These are phyloP conservation scores for Andrena haemorrhoa DNA, from an alignment of 2,888 invertebrate genomes.

Conservation along the genomic window DNA sequence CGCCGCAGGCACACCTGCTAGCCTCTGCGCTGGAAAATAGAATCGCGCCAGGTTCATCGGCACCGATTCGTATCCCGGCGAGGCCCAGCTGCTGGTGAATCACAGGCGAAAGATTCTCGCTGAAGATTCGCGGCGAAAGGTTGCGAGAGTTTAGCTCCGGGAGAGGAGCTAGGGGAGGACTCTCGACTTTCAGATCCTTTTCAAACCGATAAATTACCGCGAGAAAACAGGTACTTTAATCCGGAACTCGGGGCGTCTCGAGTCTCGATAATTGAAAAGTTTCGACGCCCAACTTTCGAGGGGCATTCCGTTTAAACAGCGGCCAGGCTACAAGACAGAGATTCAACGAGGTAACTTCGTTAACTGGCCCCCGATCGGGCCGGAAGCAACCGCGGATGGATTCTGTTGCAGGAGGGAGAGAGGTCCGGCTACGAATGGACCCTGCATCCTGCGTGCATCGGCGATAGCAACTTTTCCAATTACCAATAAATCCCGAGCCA, in stretches of 20 bases:
- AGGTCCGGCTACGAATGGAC: slow-evolving; percentile 1
- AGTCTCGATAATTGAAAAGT: slow-evolving; percentile 45
- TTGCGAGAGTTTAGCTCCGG: neutral
- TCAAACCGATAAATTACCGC: neutral
- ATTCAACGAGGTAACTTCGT: slow-evolving; percentile 7
- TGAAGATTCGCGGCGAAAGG: neutral
- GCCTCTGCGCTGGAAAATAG: neutral
- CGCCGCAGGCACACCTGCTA: neutral
- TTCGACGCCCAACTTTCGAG: neutral
- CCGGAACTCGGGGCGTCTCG: neutral
- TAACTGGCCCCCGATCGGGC: slow-evolving; percentile 15
- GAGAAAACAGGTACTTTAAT: slow-evolving; percentile 30
- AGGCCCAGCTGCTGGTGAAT: too few relatives aligned
- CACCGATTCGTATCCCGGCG: neutral
- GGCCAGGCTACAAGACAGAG: neutral
- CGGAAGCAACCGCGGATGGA: neutral
- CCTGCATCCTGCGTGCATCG: slow-evolving; percentile 35
- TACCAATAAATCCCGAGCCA: slow-evolving; percentile 40
- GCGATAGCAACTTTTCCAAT: slow-evolving; percentile 49
- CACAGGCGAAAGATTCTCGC: too few relatives aligned
- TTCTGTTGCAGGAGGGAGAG: neutral
- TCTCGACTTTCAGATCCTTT: neutral
- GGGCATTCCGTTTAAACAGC: slow-evolving; percentile 29
- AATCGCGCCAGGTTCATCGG: slow-evolving; percentile 3
- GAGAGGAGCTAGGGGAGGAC: neutral